These are phyloP conservation scores for Enteromius anoplus DNA, from an alignment of 2,797 vertebrate genomes.

Conservation along the genomic window DNA sequence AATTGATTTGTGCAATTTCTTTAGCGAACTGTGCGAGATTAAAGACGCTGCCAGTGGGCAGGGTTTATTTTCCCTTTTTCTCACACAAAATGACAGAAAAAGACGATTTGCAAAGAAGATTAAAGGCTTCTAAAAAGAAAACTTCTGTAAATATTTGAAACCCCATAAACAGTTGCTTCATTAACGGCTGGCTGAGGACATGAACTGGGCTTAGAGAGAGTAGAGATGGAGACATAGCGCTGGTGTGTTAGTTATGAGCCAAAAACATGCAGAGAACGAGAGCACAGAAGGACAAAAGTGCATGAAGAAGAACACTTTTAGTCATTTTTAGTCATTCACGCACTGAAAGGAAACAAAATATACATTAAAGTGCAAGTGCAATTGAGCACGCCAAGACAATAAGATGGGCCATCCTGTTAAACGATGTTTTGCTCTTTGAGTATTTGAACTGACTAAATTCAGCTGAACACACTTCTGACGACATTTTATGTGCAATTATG, in stretches of 20 bases:
- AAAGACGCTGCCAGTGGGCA: not conserved
- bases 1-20: not conserved
- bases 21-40: not conserved
- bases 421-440: constrained; percentile 4
- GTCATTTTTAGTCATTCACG: not conserved
- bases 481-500: constrained; percentile 25
- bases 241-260: constrained; percentile 26
- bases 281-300: constrained; percentile 26
- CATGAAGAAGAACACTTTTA: constrained; percentile 50
- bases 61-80: not conserved
- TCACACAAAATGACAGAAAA: constrained; percentile 10
- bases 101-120: not conserved
- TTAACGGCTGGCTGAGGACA: constrained; percentile 9
- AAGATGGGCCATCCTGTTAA: constrained; percentile 10
- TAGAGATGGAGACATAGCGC: constrained; percentile 18
- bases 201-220: constrained; percentile 7
- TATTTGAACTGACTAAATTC: not conserved
- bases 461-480: constrained; percentile 11
- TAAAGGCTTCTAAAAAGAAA: constrained; percentile 22
- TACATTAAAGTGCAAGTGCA: not conserved
- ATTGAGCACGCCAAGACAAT: not conserved
- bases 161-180: constrained; percentile 24
- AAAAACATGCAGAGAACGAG: constrained; percentile 35
- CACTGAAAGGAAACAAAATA: not conserved
- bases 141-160: constrained; percentile 27